Evolutionary conservation across 2,797 vertebrate species (phyloP).

Genomic region (Chlorospingus semifuscus): DNA sequence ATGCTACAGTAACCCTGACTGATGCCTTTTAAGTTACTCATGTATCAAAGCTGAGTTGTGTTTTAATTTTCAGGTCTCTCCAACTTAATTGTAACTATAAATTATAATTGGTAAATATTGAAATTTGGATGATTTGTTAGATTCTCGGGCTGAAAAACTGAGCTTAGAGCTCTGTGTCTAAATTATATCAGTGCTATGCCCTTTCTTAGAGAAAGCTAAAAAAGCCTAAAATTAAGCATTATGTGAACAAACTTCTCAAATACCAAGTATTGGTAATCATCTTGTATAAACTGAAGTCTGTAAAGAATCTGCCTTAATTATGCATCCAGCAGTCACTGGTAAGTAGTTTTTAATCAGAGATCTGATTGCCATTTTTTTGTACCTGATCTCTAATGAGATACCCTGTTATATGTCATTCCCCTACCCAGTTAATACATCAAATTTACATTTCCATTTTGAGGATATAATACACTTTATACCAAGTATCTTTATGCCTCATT

Average conservation of each 20-base stretch:
- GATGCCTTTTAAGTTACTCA: background rate
- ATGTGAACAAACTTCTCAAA: background rate
- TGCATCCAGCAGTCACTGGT: background rate
- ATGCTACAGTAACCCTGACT: background rate
- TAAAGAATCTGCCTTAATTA: background rate
- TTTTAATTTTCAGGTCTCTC: background rate
- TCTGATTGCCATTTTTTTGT: background rate
- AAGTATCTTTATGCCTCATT: background rate
- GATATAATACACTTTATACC: background rate
- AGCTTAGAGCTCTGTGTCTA: background rate
- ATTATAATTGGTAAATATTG: background rate
- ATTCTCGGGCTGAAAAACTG: background rate
- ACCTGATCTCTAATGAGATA: background rate
- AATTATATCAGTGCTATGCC: background rate
- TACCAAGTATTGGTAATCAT: background rate
- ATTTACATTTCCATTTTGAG: background rate
- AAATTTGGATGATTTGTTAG: background rate
- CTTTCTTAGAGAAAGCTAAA: background rate
- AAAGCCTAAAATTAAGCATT: background rate
- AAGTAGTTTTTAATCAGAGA: constrained; percentile 4
- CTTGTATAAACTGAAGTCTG: background rate
- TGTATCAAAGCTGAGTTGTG: background rate
- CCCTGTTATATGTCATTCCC: background rate
- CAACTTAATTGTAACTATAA: background rate
- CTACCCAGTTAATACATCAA: background rate